A percentile compares a stretch with the other conserved stretches of the same genome.
phyloP scores from a whole-genome alignment of 2,113 vertebrate species.

The Onychostruthus taczanowskii region DNA sequence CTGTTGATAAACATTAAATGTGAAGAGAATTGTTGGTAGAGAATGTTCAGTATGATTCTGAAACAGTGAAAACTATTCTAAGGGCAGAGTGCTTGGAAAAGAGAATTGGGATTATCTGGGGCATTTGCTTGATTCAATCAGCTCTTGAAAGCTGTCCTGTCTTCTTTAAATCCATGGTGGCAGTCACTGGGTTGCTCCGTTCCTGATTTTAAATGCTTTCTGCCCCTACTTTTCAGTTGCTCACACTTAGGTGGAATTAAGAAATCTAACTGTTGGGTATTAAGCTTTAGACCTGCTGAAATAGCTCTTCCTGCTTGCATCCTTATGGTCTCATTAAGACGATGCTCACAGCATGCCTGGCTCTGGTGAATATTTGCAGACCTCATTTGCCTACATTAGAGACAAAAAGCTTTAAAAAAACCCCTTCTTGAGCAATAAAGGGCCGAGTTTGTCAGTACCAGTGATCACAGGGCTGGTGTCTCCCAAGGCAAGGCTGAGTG shows the following conservation, averaged over 20 bases:
- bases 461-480: slow-evolving; percentile 52
- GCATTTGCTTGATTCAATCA: slow-evolving; percentile 13
- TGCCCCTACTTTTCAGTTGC: slow-evolving; percentile 45
- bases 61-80: neutral
- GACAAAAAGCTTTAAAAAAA: slow-evolving; percentile 63
- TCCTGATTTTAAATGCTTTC: slow-evolving; percentile 66
- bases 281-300: slow-evolving; percentile 70
- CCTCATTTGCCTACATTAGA: slow-evolving; percentile 83
- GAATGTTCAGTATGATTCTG: neutral
- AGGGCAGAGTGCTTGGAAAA: neutral
- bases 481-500: slow-evolving; percentile 32
- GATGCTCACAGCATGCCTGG: slow-evolving; percentile 75
- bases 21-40: neutral
- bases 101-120: neutral
- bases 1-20: neutral
- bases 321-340: slow-evolving; percentile 77
- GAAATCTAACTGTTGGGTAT: slow-evolving; percentile 68
- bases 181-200: neutral
- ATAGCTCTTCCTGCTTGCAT: slow-evolving; percentile 72
- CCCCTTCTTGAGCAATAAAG: slow-evolving; percentile 55
- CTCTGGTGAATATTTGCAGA: slow-evolving; percentile 75
- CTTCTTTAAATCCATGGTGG: slow-evolving; percentile 39
- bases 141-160: slow-evolving; percentile 38
- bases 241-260: slow-evolving; percentile 77
- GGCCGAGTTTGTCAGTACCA: slow-evolving; percentile 57